Evolutionary conservation across 2,797 vertebrate species (phyloP).

Genomic region (Podarcis siculus): DNA sequence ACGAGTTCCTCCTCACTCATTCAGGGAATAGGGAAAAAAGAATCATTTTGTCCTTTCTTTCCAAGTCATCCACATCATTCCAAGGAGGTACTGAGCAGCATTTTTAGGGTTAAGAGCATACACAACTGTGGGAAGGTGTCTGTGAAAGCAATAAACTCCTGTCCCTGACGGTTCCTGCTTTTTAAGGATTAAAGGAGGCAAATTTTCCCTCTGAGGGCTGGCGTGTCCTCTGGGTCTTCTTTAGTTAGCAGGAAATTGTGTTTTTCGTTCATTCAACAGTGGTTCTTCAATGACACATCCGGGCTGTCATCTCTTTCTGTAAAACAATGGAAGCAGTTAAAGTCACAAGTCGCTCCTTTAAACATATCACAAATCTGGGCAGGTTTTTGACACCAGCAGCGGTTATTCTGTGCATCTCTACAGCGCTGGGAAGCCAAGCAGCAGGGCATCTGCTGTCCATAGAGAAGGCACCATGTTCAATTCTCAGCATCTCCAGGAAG

Average conservation of each 20-base stretch:
- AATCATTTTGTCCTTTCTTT: conserved; percentile 11
- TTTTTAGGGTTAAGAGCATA: conserved; percentile 62
- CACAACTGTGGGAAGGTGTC: conserved; percentile 19
- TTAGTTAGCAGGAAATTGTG: conserved; percentile 44
- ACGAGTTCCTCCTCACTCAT: conserved; percentile 20
- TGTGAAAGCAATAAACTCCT: conserved; percentile 29
- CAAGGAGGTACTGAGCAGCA: conserved; percentile 68
- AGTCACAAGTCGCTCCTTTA: conserved; percentile 16
- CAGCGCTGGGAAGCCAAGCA: too few relatives aligned
- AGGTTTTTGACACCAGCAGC: background rate
- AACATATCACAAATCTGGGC: background rate
- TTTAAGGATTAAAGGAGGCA: conserved; percentile 22
- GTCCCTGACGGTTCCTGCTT: conserved; percentile 25
- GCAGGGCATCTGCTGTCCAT: too few relatives aligned
- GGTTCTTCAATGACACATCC: conserved; percentile 78
- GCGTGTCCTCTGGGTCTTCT: conserved; percentile 25
- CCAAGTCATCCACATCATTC: conserved; percentile 5
- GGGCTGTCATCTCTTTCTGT: conserved; percentile 83
- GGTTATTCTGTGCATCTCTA: background rate
- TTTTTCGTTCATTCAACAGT: conserved; percentile 46
- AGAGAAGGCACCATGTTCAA: too few relatives aligned
- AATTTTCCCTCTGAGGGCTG: background rate
- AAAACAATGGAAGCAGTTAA: conserved; percentile 64
- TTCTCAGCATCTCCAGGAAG: too few relatives aligned
- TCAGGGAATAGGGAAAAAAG: conserved; percentile 12